phyloP scores from a whole-genome alignment of 2,113 vertebrate genomes.

The Psephotus haematonotus region DNA sequence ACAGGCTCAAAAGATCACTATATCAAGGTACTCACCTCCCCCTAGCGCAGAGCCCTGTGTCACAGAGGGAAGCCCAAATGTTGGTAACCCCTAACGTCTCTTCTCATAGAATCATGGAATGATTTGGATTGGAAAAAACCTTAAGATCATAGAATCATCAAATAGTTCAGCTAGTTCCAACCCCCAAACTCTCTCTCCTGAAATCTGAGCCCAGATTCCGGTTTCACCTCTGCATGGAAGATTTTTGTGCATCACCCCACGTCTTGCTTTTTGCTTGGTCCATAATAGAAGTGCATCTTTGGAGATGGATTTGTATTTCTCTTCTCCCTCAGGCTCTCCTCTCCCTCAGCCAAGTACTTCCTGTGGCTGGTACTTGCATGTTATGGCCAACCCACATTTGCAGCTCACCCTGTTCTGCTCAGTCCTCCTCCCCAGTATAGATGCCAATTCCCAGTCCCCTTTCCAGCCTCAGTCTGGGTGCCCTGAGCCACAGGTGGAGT shows the following conservation, averaged over 20 bases:
- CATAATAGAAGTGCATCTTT: neutral
- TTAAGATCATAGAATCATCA: neutral
- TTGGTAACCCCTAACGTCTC: neutral
- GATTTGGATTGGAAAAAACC: neutral
- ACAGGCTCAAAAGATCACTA: slow-evolving; percentile 99
- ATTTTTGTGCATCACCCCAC: neutral
- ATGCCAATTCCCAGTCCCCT: neutral
- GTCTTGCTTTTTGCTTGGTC: neutral
- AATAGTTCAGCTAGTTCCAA: neutral
- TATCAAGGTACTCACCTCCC: slow-evolving; percentile 82
- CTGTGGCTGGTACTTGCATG: neutral
- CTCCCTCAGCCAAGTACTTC: neutral
- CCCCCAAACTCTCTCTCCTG: neutral
- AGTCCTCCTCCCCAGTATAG: accelerated
- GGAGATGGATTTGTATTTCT: neutral
- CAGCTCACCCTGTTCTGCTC: neutral
- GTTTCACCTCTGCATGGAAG: neutral
- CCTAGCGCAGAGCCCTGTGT: neutral
- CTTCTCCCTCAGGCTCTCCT: neutral
- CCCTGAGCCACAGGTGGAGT: neutral
- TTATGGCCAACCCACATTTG: neutral
- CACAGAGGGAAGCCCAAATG: neutral
- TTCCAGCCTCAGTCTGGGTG: neutral
- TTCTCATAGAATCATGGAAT: neutral
- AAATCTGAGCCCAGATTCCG: neutral